A percentile compares a stretch with the other conserved stretches of the same genome.
Evolutionary conservation across 1,140 invertebrate species (phyloP).

Genomic region (Heliconius nattereri): DNA sequence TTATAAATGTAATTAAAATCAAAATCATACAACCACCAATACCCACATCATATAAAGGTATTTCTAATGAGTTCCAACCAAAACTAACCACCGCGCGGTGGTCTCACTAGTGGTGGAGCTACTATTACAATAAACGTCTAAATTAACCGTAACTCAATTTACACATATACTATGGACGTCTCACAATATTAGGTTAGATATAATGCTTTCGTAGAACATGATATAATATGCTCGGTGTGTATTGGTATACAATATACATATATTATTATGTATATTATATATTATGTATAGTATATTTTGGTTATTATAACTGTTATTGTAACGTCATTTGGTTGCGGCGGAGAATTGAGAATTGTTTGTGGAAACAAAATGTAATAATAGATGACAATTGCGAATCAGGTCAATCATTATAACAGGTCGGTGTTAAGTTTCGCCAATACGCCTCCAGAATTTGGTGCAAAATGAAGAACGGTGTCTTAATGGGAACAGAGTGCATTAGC

Average conservation of each 20-base stretch:
- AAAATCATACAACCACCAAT: neutral
- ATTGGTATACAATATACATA: neutral
- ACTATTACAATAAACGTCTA: conserved; percentile 20
- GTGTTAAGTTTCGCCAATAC: no score
- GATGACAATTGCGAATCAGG: no score
- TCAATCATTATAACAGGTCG: no score
- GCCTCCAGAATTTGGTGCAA: no score
- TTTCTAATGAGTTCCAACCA: neutral
- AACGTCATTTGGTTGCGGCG: neutral
- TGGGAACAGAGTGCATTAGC: no score
- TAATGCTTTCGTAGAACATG: neutral
- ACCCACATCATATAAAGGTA: neutral
- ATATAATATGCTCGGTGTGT: neutral
- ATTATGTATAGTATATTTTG: neutral
- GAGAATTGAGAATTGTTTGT: no score
- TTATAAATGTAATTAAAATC: neutral
- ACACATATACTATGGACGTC: neutral
- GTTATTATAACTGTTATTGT: neutral
- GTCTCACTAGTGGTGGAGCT: conserved; percentile 13
- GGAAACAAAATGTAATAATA: no score
- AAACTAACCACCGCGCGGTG: neutral
- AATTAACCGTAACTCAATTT: conserved; percentile 25
- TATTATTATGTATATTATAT: neutral
- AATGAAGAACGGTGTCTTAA: no score
- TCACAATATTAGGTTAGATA: conserved; percentile 2